These are phyloP conservation scores for Alethe castanea DNA, from an alignment of 2,113 vertebrate species.

Conservation along the genomic window DNA sequence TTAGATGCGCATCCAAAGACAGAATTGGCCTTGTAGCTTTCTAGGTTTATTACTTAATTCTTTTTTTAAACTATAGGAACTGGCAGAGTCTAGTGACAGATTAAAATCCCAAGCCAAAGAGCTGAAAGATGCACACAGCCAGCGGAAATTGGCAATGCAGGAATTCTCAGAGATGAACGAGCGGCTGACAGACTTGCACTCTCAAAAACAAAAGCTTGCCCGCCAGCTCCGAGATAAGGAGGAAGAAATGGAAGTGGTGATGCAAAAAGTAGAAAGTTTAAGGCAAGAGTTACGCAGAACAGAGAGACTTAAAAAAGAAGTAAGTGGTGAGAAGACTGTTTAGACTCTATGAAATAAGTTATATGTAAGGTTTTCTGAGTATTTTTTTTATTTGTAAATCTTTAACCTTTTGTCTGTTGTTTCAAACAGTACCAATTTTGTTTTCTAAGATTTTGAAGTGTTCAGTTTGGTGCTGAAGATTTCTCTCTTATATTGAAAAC, in stretches of 20 bases:
- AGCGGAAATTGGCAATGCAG: constrained; percentile 94
- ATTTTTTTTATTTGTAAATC: not conserved
- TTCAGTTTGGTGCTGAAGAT: constrained; percentile 9
- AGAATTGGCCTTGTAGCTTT: constrained; percentile 52
- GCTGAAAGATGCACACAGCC: constrained; percentile 95
- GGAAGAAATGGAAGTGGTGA: constrained; percentile 92
- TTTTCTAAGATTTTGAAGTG: constrained; percentile 34
- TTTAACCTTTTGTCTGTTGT: constrained; percentile 13
- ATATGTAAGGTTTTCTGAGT: constrained; percentile 37
- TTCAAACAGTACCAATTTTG: not conserved
- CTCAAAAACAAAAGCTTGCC: constrained; percentile 91
- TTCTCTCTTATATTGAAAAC: not conserved
- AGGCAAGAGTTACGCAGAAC: constrained; percentile 94
- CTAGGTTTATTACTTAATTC: constrained; percentile 73
- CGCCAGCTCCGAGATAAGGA: constrained; percentile 97
- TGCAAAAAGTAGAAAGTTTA: constrained; percentile 90
- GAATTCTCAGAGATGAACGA: constrained; percentile 97
- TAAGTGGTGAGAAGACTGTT: constrained; percentile 75
- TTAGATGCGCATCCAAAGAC: constrained; percentile 20
- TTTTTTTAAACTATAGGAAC: constrained; percentile 81
- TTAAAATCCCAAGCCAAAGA: constrained; percentile 95
- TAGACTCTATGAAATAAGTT: constrained; percentile 41
- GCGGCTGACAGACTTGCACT: constrained; percentile 91
- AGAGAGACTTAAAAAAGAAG: constrained; percentile 96
- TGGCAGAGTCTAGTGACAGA: constrained; percentile 86